These are phyloP conservation scores for Drosophila pseudotakahashii DNA, from an alignment of 2,888 invertebrate species.

Conservation along the genomic window DNA sequence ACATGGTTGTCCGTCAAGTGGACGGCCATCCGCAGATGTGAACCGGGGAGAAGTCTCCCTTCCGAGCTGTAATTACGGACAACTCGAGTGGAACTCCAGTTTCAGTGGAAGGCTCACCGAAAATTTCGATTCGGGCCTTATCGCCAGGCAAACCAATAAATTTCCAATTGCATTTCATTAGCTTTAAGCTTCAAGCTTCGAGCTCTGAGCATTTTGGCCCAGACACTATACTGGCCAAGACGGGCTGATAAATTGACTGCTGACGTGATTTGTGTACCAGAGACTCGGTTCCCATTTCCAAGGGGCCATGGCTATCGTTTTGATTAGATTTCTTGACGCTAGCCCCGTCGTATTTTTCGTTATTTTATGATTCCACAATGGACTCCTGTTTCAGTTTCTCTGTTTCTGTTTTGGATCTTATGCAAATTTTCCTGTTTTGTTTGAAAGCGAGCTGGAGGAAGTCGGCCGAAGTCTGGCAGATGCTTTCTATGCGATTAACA, in stretches of 20 bases:
- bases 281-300: conserved; percentile 17
- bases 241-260: conserved; percentile 66
- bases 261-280: conserved; percentile 72
- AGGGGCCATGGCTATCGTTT: conserved; percentile 45
- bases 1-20: conserved; percentile 62
- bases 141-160: conserved; percentile 58
- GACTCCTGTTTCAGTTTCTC: conserved; percentile 5
- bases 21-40: conserved; percentile 32
- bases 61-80: conserved; percentile 33
- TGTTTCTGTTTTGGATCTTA: conserved; percentile 29
- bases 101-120: not conserved
- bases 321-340: conserved; percentile 54
- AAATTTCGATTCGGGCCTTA: conserved; percentile 38
- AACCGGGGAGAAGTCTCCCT: conserved; percentile 5
- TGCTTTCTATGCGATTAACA: conserved; percentile 72
- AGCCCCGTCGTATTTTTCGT: conserved; percentile 4
- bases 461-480: conserved; percentile 43
- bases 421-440: conserved; percentile 62
- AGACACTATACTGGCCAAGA: conserved; percentile 25
- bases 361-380: conserved; percentile 28
- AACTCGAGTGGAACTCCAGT: conserved; percentile 43
- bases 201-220: conserved; percentile 22
- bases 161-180: conserved; percentile 64
- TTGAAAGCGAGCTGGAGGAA: conserved; percentile 55
- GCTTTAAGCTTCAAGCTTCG: conserved; percentile 33